Percentiles rank a stretch among this genome's conserved stretches.
These are phyloP conservation scores for Chrosomus eos DNA, from an alignment of 2,797 vertebrate genomes.

Conservation along the genomic window DNA sequence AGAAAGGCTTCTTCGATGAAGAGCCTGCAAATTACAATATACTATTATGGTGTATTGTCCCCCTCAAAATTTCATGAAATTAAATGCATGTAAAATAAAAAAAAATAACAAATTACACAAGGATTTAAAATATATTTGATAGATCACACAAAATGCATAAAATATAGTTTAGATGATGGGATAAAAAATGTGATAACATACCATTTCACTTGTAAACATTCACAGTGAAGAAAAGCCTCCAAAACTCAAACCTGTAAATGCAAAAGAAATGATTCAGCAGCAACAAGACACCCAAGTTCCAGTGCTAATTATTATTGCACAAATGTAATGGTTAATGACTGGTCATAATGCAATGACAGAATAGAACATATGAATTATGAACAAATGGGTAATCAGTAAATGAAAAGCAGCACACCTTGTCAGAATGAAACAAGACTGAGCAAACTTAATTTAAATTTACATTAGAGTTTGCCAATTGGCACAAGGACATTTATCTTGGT, in stretches of 20 bases:
- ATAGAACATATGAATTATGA: background rate
- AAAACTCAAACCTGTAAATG: constrained; percentile 35
- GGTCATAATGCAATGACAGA: background rate
- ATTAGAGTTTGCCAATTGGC: constrained; percentile 5
- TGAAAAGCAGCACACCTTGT: background rate
- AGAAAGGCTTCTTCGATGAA: constrained; percentile 75
- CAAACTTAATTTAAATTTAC: background rate
- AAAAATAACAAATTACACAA: background rate
- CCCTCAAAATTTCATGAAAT: background rate
- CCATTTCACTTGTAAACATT: constrained; percentile 16
- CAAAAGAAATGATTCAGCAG: background rate
- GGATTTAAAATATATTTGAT: background rate
- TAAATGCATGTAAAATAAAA: background rate
- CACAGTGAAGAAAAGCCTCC: background rate
- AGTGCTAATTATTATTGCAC: background rate
- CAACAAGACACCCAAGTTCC: background rate
- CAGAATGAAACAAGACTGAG: background rate
- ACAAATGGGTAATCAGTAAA: background rate
- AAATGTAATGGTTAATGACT: background rate
- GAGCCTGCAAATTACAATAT: constrained; percentile 56
- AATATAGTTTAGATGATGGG: background rate
- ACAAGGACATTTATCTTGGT: background rate
- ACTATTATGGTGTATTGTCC: background rate
- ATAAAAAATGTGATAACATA: background rate
- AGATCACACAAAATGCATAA: background rate